Evolutionary conservation across 2,113 vertebrate genomes (phyloP), one percentile per base, ranked within the genome.

Genomic region (Pandion haliaetus): DNA sequence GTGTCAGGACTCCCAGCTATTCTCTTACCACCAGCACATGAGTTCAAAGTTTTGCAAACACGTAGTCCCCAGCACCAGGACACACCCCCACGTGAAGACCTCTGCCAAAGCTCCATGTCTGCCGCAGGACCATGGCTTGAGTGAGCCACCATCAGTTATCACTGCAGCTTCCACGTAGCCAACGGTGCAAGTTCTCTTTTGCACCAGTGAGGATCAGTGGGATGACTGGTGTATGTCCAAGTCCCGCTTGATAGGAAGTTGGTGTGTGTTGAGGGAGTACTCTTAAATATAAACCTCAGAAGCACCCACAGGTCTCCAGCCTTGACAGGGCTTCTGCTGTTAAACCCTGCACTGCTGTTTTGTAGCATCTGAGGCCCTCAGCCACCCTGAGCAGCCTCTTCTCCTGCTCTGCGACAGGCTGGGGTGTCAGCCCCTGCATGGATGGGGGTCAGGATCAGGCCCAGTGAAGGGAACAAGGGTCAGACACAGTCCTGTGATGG

Each of bases 121-220:
- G 25, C 21, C 8, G 3, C 23, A 49, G 24, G 28, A 76, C 12
- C n/a, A 26, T 0, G 0, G 11, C 20, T 55, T 6, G 8, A 15
- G 24, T 1, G 2, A 62, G 20, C 5, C 4, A 2, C 5, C 45
- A 9, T 40, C 61, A 71, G 47, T 3, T 15, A 34, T 29, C 63
- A n/a, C 9, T 25, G 31, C 6, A 61, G 7, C 9, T 88, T 77
- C 19, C n/a, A 18, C 2, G 6, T 2, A 42, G 50, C 8, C n/a
- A 52, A 36, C 17, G 3, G 17, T 42, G 17, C 18, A 45, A 16
- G 18, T 59, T 55, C 9, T 44, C 8, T 69, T 78, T 50, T 34
- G 8, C n/a, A 57, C 6, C 8, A 20, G 2, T 3, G 6, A 82
- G 34, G 57, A 57, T 25, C 10, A 42, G 16, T 44, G 32, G 26